These are phyloP conservation scores for Heliconius nattereri DNA, from an alignment of 1,140 invertebrate genomes.

Conservation along the genomic window DNA sequence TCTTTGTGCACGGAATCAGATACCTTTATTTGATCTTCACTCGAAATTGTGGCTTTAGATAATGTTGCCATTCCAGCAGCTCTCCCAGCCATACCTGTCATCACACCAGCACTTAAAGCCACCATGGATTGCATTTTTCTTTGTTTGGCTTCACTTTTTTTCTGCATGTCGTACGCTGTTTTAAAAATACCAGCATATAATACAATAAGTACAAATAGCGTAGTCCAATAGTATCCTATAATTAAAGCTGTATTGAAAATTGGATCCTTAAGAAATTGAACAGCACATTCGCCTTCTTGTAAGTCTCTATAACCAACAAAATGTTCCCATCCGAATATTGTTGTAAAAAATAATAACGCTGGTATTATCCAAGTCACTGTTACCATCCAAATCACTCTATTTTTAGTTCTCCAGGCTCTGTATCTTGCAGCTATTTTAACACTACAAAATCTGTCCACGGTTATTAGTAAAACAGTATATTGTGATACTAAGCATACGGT, in stretches of 20 bases:
- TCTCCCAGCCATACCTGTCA: conserved; percentile 93
- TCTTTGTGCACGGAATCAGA: conserved; percentile 67
- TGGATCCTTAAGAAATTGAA: conserved; percentile 98
- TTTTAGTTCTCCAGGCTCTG: conserved; percentile 97
- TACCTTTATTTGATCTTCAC: conserved; percentile 86
- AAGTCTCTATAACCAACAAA: conserved; percentile 96
- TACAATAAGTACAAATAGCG: conserved; percentile 94
- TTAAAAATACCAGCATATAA: conserved; percentile 99
- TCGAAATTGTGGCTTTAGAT: conserved; percentile 87
- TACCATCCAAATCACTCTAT: conserved; percentile 95
- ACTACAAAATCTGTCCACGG: conserved; percentile 99
- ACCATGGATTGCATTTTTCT: conserved; percentile 97
- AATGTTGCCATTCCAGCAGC: conserved; percentile 91
- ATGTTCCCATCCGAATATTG: conserved; percentile 99
- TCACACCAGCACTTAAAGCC: conserved; percentile 91
- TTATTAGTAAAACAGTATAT: conserved; percentile 99
- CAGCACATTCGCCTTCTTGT: conserved; percentile 94
- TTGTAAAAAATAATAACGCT: conserved; percentile 97
- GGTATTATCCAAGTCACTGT: conserved; percentile 99
- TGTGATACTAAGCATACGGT: conserved; percentile 99
- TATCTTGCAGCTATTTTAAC: conserved; percentile 99
- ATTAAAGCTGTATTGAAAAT: conserved; percentile 99
- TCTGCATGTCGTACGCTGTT: conserved; percentile 98
- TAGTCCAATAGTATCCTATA: conserved; percentile 99
- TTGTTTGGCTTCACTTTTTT: conserved; percentile 97